Evolutionary conservation across 2,888 invertebrate genomes (phyloP), one percentile per base, ranked within the genome.

Genomic region (Apamea crenata): DNA sequence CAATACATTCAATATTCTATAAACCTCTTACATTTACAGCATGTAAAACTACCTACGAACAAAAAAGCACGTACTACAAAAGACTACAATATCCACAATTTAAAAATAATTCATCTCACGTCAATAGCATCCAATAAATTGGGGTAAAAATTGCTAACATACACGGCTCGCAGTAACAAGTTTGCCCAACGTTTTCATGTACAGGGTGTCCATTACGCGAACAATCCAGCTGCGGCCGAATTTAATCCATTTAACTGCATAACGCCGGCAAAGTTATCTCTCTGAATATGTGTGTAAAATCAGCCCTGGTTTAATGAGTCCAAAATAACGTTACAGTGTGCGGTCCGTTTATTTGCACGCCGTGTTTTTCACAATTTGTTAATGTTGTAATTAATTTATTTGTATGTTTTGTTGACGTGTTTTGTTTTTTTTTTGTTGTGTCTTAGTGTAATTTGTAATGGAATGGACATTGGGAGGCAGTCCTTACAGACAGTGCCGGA

Each of bases 231-330:
- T 94, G 95, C 90, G 94, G 94, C 94, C 90, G 90, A 93, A 93
- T 95, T 94, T 95, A 96, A 96, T 96, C 95, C 95, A 93, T 94
- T 95, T 95, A 95, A 95, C 94, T 93, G 94, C 92, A 94, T 93
- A 94, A 93, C 93, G 91, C 92, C 89, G 82, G 91, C 91, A 91
- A 94, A 94, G 94, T 94, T 95, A 94, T 94, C 93, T 93, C 91
- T 88, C 90, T 88, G 92, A 90, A 92, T 93, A 93, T 94, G 93
- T 92, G 93, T 93, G 93, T 93, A 94, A 94, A 94, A 94, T 94
- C 94, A 94, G 92, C 91, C 91, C 88, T 81, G 92, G 92, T 92
- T 93, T 94, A 95, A 95, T 96, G 94, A 95, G 93, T 93, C 90
- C 93, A 91, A 93, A 95, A 95, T 94, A 94, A 93, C 92, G 90